These are phyloP conservation scores for Falcaria lacertinaria DNA, from an alignment of 2,888 invertebrate species.

Conservation along the genomic window DNA sequence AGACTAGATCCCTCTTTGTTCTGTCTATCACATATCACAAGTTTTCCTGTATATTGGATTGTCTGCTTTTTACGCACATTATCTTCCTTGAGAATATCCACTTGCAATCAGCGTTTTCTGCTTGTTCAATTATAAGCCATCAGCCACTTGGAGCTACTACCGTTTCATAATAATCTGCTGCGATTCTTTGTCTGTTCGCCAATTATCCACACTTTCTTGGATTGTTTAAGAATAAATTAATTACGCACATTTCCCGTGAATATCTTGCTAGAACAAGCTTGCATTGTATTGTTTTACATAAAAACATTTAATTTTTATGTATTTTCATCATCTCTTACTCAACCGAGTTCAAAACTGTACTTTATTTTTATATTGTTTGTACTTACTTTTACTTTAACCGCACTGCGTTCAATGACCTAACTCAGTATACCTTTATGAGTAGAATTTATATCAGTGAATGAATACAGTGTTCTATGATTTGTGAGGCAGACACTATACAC, in stretches of 20 bases:
- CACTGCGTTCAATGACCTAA: too few species aligned
- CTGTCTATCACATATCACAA: conserved; percentile 24
- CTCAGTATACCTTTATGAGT: too few species aligned
- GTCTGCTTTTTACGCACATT: conserved; percentile 20
- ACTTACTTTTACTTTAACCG: too few species aligned
- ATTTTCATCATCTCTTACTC: neutral
- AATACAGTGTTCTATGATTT: too few species aligned
- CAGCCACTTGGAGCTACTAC: conserved; percentile 18
- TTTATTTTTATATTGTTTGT: too few species aligned
- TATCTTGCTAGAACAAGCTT: conserved; percentile 3
- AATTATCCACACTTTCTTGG: conserved; percentile 48
- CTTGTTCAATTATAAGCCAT: conserved; percentile 20
- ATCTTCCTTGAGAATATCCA: conserved; percentile 49
- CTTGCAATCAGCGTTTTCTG: conserved; percentile 15
- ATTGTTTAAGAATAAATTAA: conserved; percentile 1
- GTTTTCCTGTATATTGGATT: conserved; percentile 26
- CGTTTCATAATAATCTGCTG: conserved; percentile 27
- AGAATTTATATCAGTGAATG: too few species aligned
- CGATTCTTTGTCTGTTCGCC: conserved; percentile 25
- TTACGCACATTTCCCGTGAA: conserved; percentile 3
- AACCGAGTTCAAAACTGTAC: too few species aligned
- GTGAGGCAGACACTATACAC: too few species aligned
- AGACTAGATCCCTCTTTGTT: conserved; percentile 29
- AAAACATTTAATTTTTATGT: neutral
- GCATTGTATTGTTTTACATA: conserved; percentile 1